Evolutionary conservation across 2,113 vertebrate species (phyloP), one percentile per base, ranked within the genome.

Genomic region (Procavia capensis): DNA sequence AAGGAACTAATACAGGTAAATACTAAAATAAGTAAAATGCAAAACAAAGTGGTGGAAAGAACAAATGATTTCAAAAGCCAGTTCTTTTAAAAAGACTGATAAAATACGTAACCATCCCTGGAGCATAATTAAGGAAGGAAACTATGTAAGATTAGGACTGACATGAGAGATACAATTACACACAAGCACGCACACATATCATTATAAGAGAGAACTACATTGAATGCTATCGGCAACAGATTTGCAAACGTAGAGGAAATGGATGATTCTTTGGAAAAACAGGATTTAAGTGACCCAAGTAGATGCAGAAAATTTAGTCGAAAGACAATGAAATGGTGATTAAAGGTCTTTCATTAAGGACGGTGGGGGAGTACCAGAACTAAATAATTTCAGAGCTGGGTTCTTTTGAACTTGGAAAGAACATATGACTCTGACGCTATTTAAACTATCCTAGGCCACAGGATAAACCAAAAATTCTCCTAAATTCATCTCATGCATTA

Each of bases 261-360:
- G 72, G 47, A 50, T 85, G 47, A 84, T 84, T 90, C 80, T 29
- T 66, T 81, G 36, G 54, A 27, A 39, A 90, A 88, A 59, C 24
- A 81, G n/a, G 41, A 91, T 70, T 79, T 29, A 63, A 81, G 8
- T 34, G 61, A 79, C n/a, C 9, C 9, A 80, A 68, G 50, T 68
- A 72, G 25, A 74, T 63, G 34, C 25, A 64, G 20, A 72, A 78
- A 90, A 19, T n/a, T 76, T 78, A 96, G 45, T 81, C 36, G n/a
- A 88, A 93, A 59, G 17, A 85, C 57, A 93, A 43, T 36, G 19
- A 87, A 83, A 88, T 19, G 57, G 29, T 76, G 31, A 90, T 39
- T 61, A 68, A 80, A 79, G 76, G 45, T 85, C 85, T 80, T 41
- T 83, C 68, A 80, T 80, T 86, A 80, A 76, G 93, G 85, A 82